Percentiles rank a stretch among this genome's conserved stretches.
These are phyloP conservation scores for Limanda limanda DNA, from an alignment of 2,113 vertebrate genomes.

Conservation along the genomic window DNA sequence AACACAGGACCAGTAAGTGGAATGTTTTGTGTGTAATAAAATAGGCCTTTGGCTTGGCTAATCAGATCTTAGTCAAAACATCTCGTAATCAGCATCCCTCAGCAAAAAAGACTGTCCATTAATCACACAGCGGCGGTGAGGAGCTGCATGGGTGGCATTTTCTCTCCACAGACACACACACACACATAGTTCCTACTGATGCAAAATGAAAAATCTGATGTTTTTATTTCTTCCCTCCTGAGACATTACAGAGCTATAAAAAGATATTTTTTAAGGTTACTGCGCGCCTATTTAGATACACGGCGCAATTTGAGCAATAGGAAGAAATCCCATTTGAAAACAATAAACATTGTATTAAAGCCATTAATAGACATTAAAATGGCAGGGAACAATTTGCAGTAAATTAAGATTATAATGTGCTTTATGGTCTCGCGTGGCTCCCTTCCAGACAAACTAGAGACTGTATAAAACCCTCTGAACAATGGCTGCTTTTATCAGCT, in stretches of 20 bases:
- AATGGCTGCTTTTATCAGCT: constrained; percentile 66
- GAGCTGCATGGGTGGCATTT: constrained; percentile 82
- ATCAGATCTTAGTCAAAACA: constrained; percentile 82
- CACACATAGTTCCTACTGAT: constrained; percentile 49
- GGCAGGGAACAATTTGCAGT: constrained; percentile 68
- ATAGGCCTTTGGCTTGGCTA: constrained; percentile 81
- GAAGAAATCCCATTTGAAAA: constrained; percentile 68
- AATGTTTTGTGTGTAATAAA: constrained; percentile 83
- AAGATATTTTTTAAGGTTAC: constrained; percentile 67
- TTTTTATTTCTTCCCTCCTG: constrained; percentile 74
- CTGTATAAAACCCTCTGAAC: constrained; percentile 59
- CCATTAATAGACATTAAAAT: constrained; percentile 72
- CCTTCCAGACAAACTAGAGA: constrained; percentile 59
- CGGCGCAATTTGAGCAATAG: constrained; percentile 52
- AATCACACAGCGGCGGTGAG: constrained; percentile 77
- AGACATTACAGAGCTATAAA: constrained; percentile 75
- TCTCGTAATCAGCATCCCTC: constrained; percentile 81
- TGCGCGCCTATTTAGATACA: constrained; percentile 59
- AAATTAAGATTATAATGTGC: constrained; percentile 71
- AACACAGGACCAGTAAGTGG: constrained; percentile 76
- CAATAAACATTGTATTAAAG: constrained; percentile 74
- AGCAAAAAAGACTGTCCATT: constrained; percentile 77
- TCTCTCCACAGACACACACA: constrained; percentile 40
- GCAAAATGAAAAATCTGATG: constrained; percentile 63
- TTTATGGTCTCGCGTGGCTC: constrained; percentile 64